These are phyloP conservation scores for Diabrotica balteata DNA, from an alignment of 2,888 invertebrate species.

Conservation along the genomic window DNA sequence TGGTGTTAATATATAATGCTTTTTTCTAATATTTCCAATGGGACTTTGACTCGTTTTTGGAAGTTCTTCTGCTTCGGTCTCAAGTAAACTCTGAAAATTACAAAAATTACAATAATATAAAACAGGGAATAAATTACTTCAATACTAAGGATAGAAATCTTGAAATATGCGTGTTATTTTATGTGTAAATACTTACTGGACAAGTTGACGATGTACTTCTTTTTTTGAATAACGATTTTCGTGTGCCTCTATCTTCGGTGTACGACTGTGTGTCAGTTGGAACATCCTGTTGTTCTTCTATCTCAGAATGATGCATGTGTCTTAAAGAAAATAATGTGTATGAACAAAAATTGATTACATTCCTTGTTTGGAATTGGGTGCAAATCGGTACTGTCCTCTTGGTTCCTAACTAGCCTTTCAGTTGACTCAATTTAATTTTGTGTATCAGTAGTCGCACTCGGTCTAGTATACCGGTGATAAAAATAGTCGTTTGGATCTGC, in stretches of 20 bases:
- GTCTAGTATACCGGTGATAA: too few relatives aligned
- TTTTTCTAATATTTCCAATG: slow-evolving; percentile 75
- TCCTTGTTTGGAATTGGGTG: too few relatives aligned
- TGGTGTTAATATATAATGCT: slow-evolving; percentile 79
- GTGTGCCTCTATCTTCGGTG: slow-evolving; percentile 77
- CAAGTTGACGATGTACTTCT: slow-evolving; percentile 88
- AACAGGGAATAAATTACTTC: too few relatives aligned
- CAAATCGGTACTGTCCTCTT: too few relatives aligned
- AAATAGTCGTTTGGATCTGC: too few relatives aligned
- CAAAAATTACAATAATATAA: slow-evolving; percentile 13
- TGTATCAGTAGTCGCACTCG: too few relatives aligned
- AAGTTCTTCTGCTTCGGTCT: slow-evolving; percentile 80
- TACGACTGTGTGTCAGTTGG: slow-evolving; percentile 68
- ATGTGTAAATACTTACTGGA: slow-evolving; percentile 66
- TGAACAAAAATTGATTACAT: too few relatives aligned
- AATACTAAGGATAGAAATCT: too few relatives aligned
- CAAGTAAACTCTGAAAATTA: slow-evolving; percentile 73
- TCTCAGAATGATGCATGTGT: slow-evolving; percentile 74
- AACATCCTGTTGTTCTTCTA: slow-evolving; percentile 70
- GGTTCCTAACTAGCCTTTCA: too few relatives aligned
- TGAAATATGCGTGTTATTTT: not conserved
- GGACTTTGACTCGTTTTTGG: slow-evolving; percentile 80
- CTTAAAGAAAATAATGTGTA: slow-evolving; percentile 56
- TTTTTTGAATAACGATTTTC: slow-evolving; percentile 87
- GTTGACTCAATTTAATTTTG: too few relatives aligned